A percentile compares a stretch with the other conserved stretches of the same genome.
These are phyloP conservation scores for Sebastes iracundus DNA, from an alignment of 2,797 vertebrate species.

Conservation along the genomic window DNA sequence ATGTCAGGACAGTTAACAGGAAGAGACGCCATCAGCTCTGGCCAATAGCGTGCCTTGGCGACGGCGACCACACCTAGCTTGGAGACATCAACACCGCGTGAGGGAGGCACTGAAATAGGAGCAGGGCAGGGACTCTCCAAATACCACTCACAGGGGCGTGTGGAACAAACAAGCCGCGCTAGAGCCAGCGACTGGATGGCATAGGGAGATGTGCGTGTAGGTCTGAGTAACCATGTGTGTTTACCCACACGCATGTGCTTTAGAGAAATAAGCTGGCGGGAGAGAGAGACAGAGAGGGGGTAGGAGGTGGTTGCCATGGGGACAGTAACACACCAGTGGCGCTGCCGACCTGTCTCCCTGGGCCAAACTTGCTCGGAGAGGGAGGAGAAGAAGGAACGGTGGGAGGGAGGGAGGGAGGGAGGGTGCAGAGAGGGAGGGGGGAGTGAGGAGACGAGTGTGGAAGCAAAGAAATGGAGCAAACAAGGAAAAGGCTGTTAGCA, in stretches of 20 bases:
- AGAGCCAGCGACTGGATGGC: conserved; percentile 67
- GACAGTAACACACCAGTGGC: conserved; percentile 88
- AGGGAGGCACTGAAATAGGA: conserved; percentile 81
- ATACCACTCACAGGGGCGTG: conserved; percentile 74
- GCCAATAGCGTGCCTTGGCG: conserved; percentile 58
- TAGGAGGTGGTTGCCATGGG: conserved; percentile 86
- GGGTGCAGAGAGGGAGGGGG: conserved; percentile 43
- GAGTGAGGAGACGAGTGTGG: conserved; percentile 25
- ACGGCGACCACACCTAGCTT: conserved; percentile 72
- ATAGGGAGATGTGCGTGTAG: conserved; percentile 47
- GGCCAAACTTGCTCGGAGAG: conserved; percentile 82
- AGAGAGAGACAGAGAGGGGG: conserved; percentile 39
- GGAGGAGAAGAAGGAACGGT: conserved; percentile 54
- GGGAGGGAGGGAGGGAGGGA: conserved; percentile 32
- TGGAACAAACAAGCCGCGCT: conserved; percentile 77
- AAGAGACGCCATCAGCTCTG: conserved; percentile 46
- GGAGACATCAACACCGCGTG: conserved; percentile 70
- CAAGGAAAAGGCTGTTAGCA: conserved; percentile 7
- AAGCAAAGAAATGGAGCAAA: conserved; percentile 39
- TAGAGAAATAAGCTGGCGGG: conserved; percentile 67
- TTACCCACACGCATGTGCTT: conserved; percentile 65
- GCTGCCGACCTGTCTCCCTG: conserved; percentile 85
- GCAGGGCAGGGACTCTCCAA: conserved; percentile 78
- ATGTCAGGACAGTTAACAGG: conserved; percentile 44
- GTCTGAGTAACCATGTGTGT: conserved; percentile 28